phyloP scores from a whole-genome alignment of 2,797 vertebrate species.

The Hippopotamyrus pictus region DNA sequence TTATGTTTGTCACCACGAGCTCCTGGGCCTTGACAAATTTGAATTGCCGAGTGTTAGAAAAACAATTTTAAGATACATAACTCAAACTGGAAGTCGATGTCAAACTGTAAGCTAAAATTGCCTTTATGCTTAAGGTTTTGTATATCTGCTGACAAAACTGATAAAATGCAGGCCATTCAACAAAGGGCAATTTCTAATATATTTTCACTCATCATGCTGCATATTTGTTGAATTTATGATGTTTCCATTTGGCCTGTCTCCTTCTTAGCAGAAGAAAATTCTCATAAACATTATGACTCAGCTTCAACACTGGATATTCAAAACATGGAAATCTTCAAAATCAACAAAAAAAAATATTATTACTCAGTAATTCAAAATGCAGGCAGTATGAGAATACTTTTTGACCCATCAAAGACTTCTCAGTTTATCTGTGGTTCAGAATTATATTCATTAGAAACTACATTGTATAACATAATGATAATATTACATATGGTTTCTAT shows the following conservation, averaged over 20 bases:
- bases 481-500: not conserved
- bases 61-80: constrained; percentile 3
- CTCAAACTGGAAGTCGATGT: not conserved
- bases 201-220: not conserved
- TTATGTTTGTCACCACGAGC: not conserved
- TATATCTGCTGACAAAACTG: not conserved
- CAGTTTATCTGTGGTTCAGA: not conserved
- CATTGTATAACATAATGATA: not conserved
- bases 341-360: not conserved
- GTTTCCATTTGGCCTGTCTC: not conserved
- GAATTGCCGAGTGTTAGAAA: not conserved
- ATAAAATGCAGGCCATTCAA: not conserved
- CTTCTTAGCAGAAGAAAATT: not conserved
- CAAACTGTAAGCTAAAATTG: not conserved
- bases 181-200: not conserved
- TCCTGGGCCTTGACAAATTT: not conserved
- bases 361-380: not conserved
- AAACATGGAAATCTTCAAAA: not conserved
- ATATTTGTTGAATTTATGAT: not conserved
- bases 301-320: not conserved
- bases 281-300: not conserved
- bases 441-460: not conserved
- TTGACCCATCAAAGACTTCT: not conserved
- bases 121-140: not conserved
- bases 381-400: not conserved